phyloP scores from a whole-genome alignment of 1,140 invertebrate genomes.

The Drosophila tsacasi region DNA sequence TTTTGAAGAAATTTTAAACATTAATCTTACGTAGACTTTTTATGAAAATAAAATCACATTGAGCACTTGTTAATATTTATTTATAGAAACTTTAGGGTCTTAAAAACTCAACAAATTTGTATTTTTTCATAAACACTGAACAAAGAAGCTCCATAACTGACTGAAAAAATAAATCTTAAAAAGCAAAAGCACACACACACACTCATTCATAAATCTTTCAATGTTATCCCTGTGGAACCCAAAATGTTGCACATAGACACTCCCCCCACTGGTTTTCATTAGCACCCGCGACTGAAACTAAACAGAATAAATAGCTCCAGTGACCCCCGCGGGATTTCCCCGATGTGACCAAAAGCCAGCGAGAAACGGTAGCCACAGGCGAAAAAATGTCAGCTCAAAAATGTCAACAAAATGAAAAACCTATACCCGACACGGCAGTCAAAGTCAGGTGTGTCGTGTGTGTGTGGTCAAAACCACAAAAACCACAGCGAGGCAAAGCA shows the following conservation, averaged over 20 bases:
- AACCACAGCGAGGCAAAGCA: conserved; percentile 15
- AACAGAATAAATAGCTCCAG: conserved; percentile 11
- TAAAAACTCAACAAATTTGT: background rate
- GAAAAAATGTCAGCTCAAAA: conserved; percentile 39
- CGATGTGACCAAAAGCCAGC: conserved; percentile 10
- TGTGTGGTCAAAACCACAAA: conserved; percentile 46
- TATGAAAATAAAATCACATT: no score
- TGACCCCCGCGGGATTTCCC: background rate
- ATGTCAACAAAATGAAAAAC: conserved; percentile 57
- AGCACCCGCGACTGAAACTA: conserved; percentile 1
- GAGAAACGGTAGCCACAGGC: conserved; percentile 15
- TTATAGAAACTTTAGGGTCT: background rate
- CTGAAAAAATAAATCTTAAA: conserved; percentile 6
- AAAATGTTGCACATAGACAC: background rate
- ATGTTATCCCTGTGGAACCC: background rate
- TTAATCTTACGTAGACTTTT: no score
- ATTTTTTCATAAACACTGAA: background rate
- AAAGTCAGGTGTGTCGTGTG: conserved; percentile 28
- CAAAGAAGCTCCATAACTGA: no score
- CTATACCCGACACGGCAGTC: conserved; percentile 20
- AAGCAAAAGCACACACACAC: background rate
- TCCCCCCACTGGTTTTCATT: background rate
- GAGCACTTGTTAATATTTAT: background rate
- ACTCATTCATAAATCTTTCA: conserved; percentile 12
- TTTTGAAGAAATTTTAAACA: no score